A percentile compares a stretch with the other conserved stretches of the same genome.
phyloP scores from a whole-genome alignment of 2,888 invertebrate genomes.

The Theretra japonica region DNA sequence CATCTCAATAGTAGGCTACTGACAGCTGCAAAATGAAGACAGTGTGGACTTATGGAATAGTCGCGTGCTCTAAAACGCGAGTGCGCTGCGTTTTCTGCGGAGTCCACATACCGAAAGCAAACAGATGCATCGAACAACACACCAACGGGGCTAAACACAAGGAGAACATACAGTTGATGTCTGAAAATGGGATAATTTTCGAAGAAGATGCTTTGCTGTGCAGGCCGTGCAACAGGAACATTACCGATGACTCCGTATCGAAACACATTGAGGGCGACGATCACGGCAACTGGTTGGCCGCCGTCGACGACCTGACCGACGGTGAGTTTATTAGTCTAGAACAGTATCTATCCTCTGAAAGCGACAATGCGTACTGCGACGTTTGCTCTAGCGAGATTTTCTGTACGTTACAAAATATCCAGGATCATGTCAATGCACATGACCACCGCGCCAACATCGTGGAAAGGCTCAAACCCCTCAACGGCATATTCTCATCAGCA shows the following conservation, averaged over 20 bases:
- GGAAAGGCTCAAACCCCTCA: conserved; percentile 60
- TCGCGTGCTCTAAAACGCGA: conserved; percentile 64
- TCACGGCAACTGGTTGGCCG: conserved; percentile 65
- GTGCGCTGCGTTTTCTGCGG: conserved; percentile 71
- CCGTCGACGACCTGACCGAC: conserved; percentile 63
- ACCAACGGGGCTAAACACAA: conserved; percentile 67
- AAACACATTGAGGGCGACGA: conserved; percentile 61
- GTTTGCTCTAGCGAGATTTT: conserved; percentile 55
- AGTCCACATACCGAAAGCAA: conserved; percentile 67
- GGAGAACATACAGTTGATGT: conserved; percentile 63
- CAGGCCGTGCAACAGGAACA: conserved; percentile 58
- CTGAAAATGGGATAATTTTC: conserved; percentile 61
- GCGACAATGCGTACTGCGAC: conserved; percentile 61
- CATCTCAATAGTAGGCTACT: no score
- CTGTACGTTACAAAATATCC: conserved; percentile 57
- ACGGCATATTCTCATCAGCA: conserved; percentile 60
- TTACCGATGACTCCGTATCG: conserved; percentile 58
- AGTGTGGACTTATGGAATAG: conserved; percentile 59
- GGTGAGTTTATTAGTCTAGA: conserved; percentile 66
- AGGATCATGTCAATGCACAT: conserved; percentile 63
- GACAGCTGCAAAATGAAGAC: conserved; percentile 61
- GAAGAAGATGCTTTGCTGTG: conserved; percentile 57
- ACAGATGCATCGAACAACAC: conserved; percentile 71
- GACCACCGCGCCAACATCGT: conserved; percentile 60
- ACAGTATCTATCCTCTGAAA: conserved; percentile 58